These are phyloP conservation scores for Sesia bembeciformis DNA, from an alignment of 2,888 invertebrate genomes.

Conservation along the genomic window DNA sequence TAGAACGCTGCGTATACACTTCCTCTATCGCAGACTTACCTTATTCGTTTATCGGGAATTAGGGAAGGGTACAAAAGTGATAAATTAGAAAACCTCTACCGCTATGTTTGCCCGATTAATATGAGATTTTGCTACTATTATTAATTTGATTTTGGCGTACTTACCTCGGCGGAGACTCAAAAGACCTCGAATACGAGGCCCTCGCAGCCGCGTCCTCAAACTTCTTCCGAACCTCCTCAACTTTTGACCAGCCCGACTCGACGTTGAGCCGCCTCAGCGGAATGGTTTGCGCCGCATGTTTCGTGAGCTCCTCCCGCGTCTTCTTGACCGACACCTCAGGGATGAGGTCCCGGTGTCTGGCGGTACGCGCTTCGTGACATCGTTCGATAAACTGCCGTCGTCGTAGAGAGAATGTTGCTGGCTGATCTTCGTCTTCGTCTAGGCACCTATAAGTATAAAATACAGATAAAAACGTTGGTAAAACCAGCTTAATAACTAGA, in stretches of 20 bases:
- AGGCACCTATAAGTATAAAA: slow-evolving; percentile 39
- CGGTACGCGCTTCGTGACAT: slow-evolving; percentile 55
- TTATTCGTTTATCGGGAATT: too few species aligned
- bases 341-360: slow-evolving; percentile 41
- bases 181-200: slow-evolving; percentile 43
- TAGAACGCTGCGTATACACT: too few species aligned
- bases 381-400: slow-evolving; percentile 64
- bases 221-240: slow-evolving; percentile 66
- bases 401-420: slow-evolving; percentile 47
- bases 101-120: too few species aligned
- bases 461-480: background rate
- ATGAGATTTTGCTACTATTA: too few species aligned
- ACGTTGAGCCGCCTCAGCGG: slow-evolving; percentile 61
- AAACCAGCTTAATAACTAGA: too few species aligned
- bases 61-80: too few species aligned
- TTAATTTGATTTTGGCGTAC: slow-evolving; percentile 1
- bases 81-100: too few species aligned
- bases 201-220: slow-evolving; percentile 52
- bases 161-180: slow-evolving; percentile 65
- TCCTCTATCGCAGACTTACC: too few species aligned
- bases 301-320: slow-evolving; percentile 48
- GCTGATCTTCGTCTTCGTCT: slow-evolving; percentile 45
- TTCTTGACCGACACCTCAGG: slow-evolving; percentile 56
- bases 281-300: slow-evolving; percentile 56
- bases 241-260: slow-evolving; percentile 67